These are phyloP conservation scores for Dendropsophus ebraccatus DNA, from an alignment of 2,113 vertebrate species.

Conservation along the genomic window DNA sequence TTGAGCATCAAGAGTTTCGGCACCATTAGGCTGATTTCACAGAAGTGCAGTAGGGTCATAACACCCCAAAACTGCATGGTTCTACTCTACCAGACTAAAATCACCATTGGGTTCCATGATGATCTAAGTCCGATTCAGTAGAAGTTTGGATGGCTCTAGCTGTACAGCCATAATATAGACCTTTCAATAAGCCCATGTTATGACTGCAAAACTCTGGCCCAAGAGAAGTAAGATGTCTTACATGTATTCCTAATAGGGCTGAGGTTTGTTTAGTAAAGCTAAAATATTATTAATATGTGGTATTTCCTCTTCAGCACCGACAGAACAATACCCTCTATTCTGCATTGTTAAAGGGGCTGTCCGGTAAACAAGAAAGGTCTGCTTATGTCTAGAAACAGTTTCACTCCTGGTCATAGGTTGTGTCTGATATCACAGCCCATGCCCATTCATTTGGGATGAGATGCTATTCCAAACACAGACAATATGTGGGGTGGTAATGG, in stretches of 20 bases:
- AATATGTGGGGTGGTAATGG: background rate
- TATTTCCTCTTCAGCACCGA: conserved; percentile 5
- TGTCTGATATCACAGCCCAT: background rate
- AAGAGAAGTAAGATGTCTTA: background rate
- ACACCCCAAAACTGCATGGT: background rate
- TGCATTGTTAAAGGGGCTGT: background rate
- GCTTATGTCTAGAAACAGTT: background rate
- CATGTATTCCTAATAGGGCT: background rate
- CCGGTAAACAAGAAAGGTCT: background rate
- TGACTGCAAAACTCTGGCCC: background rate
- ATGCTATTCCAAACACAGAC: background rate
- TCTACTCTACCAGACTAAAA: background rate
- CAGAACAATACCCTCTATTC: background rate
- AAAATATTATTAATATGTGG: background rate
- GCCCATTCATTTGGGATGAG: background rate
- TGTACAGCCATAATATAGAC: background rate
- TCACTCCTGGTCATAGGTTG: background rate
- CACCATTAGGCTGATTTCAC: background rate
- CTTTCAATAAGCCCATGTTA: background rate
- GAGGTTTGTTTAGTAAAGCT: background rate
- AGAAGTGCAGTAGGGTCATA: background rate
- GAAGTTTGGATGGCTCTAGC: background rate
- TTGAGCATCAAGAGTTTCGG: background rate
- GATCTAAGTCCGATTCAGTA: background rate
- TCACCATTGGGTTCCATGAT: background rate